A percentile compares a stretch with the other conserved stretches of the same genome.
Evolutionary conservation across 2,888 invertebrate species (phyloP).

Genomic region (Zele albiditarsus): DNA sequence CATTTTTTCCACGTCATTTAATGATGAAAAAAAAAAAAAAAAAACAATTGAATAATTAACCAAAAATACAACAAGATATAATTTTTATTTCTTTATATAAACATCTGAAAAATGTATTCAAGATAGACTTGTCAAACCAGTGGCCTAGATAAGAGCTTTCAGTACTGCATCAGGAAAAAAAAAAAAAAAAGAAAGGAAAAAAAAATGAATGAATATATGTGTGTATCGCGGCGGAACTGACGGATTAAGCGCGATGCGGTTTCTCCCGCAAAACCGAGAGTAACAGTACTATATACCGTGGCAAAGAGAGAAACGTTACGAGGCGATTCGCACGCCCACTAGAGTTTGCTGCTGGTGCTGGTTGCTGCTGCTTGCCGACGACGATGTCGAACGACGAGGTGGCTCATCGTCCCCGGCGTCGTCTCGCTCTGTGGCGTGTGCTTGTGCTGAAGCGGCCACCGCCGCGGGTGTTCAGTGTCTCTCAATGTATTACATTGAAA

Average conservation of each 20-base stretch:
- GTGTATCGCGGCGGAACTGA: slow-evolving; percentile 34
- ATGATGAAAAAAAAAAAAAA: not conserved
- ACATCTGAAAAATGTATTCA: not conserved
- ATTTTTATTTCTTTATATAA: not conserved
- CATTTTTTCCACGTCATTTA: not conserved
- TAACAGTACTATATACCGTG: slow-evolving; percentile 47
- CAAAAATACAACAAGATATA: too few species aligned
- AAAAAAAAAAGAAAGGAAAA: slow-evolving; percentile 14
- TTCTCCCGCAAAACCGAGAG: slow-evolving; percentile 49
- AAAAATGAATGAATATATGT: slow-evolving; percentile 27
- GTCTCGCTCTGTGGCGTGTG: slow-evolving; percentile 33
- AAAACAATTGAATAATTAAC: too few species aligned
- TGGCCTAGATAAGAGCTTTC: not conserved
- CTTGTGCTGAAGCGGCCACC: slow-evolving; percentile 26
- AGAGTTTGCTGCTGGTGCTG: not conserved
- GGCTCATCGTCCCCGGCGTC: slow-evolving; percentile 40
- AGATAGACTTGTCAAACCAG: slow-evolving; percentile 1
- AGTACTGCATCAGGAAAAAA: not conserved
- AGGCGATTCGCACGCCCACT: slow-evolving; percentile 47
- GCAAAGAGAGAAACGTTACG: slow-evolving; percentile 45
- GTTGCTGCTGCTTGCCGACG: not conserved
- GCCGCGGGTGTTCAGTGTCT: slow-evolving; percentile 45
- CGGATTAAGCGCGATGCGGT: slow-evolving; percentile 44
- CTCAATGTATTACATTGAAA: slow-evolving; percentile 18
- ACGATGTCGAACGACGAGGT: slow-evolving; percentile 25